These are phyloP conservation scores for Heptranchias perlo DNA, from an alignment of 2,113 vertebrate genomes.

Conservation along the genomic window DNA sequence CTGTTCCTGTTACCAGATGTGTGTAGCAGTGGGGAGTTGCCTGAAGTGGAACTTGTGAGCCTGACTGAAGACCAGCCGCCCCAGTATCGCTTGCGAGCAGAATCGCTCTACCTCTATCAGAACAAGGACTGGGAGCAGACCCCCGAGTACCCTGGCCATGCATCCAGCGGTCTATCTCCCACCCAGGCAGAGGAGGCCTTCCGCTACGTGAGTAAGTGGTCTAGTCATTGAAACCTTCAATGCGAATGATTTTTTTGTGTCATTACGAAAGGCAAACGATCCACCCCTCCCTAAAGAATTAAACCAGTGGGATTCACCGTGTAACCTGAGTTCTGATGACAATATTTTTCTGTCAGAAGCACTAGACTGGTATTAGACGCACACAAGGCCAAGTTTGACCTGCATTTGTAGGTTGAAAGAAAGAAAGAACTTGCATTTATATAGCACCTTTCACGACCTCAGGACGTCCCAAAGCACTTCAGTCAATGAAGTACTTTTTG, in stretches of 20 bases:
- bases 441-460: not conserved
- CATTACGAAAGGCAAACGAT: not conserved
- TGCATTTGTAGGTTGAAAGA: not conserved
- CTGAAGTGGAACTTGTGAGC: conserved; percentile 64
- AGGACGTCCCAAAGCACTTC: no score
- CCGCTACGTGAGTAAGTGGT: conserved; percentile 84
- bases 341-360: not conserved
- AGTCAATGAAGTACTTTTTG: no score
- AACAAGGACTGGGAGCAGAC: conserved; percentile 74
- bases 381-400: not conserved
- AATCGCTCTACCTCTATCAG: conserved; percentile 80
- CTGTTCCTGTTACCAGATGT: conserved; percentile 59
- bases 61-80: conserved; percentile 68
- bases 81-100: conserved; percentile 64
- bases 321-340: not conserved
- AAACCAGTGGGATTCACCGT: not conserved
- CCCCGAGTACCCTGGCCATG: conserved; percentile 53
- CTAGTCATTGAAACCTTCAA: not conserved
- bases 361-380: not conserved
- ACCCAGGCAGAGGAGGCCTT: conserved; percentile 75
- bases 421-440: not conserved
- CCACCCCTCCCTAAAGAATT: not conserved
- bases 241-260: not conserved
- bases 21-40: conserved; percentile 59
- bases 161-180: conserved; percentile 59